Evolutionary conservation across 1,140 invertebrate species (phyloP).

Genomic region (Drosophila lowei): DNA sequence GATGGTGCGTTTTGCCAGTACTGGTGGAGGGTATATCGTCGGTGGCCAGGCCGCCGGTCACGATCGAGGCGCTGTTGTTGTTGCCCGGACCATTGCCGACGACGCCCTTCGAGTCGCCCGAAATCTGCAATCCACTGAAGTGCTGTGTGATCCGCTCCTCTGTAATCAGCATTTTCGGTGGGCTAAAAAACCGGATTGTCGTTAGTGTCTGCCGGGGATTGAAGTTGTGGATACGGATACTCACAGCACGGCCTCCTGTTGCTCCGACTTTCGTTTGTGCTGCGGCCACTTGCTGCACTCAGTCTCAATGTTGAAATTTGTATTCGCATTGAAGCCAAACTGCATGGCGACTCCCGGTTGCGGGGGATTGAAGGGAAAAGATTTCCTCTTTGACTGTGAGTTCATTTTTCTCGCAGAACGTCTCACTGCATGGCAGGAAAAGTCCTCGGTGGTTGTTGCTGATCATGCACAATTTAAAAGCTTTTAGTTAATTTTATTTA

Average conservation of each 20-base stretch:
- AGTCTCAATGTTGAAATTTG: constrained; percentile 33
- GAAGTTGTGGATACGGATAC: neutral
- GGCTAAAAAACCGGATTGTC: constrained; percentile 71
- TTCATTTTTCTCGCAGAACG: constrained; percentile 13
- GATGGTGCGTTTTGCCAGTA: constrained; percentile 63
- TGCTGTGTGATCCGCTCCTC: constrained; percentile 92
- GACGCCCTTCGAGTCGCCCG: constrained; percentile 83
- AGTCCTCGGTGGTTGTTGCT: neutral
- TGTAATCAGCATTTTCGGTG: constrained; percentile 90
- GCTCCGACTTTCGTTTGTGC: constrained; percentile 65
- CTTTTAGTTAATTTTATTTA: constrained; percentile 8
- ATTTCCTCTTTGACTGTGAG: constrained; percentile 34
- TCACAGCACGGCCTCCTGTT: constrained; percentile 58
- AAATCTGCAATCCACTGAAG: constrained; percentile 89
- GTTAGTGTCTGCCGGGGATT: neutral
- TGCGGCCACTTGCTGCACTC: constrained; percentile 57
- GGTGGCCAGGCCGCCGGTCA: constrained; percentile 62
- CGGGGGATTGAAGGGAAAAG: constrained; percentile 65
- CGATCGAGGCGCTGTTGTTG: constrained; percentile 60
- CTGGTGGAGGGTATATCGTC: constrained; percentile 73
- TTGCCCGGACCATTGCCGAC: constrained; percentile 47
- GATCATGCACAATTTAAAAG: constrained; percentile 3
- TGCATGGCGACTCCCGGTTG: constrained; percentile 71
- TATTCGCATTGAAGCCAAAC: constrained; percentile 50
- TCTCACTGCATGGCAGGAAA: constrained; percentile 19